Conservation (phyloP, 2,888 invertebrate genomes). For the Heliconius charithonia region DNA sequence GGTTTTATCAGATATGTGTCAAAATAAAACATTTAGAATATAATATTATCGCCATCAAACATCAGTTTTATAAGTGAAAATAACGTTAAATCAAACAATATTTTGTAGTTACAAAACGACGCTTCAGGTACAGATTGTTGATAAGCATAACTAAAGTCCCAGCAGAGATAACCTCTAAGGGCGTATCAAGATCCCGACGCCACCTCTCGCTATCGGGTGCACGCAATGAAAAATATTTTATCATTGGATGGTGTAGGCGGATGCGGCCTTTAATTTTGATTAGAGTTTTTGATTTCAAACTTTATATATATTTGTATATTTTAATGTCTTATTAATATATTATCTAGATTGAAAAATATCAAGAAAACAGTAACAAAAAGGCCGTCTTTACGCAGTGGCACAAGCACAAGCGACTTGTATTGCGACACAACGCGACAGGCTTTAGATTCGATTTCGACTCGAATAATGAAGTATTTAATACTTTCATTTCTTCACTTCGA, state of each 20-base stretch:
- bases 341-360: no score
- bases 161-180: slow-evolving; percentile 52
- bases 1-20: not conserved
- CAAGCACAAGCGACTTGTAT: no score
- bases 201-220: slow-evolving; percentile 38
- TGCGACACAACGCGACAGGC: no score
- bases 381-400: no score
- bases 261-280: not conserved
- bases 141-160: slow-evolving; percentile 43
- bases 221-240: slow-evolving; percentile 42
- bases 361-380: no score
- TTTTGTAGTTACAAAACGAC: slow-evolving; percentile 15
- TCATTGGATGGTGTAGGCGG: slow-evolving; percentile 18
- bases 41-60: slow-evolving; percentile 4
- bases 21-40: not conserved
- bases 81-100: slow-evolving; percentile 22
- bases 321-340: not conserved
- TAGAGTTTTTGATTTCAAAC: not conserved
- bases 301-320: not conserved
- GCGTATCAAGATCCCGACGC: slow-evolving; percentile 63
- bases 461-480: no score
- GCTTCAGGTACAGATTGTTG: slow-evolving; percentile 20
- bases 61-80: slow-evolving; percentile 19
- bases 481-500: no score
- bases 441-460: no score